Evolutionary conservation across 2,113 vertebrate species (phyloP).

Genomic region (Varanus komodoensis): DNA sequence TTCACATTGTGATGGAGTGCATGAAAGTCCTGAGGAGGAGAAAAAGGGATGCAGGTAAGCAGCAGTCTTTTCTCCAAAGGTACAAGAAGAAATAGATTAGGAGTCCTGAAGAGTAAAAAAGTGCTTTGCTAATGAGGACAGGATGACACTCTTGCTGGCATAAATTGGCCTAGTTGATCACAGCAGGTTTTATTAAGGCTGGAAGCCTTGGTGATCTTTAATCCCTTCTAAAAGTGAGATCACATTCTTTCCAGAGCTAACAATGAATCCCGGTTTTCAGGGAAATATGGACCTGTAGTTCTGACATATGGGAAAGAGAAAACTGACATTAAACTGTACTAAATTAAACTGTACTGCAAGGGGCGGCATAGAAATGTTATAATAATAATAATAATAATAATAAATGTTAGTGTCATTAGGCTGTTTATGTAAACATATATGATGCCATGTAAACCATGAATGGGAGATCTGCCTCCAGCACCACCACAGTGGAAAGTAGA

Average conservation of each 20-base stretch:
- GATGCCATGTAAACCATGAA: not conserved
- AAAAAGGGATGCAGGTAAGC: not conserved
- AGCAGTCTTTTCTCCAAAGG: conserved; percentile 19
- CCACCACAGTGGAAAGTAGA: not conserved
- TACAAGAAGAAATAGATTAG: conserved; percentile 42
- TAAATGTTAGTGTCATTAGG: too few species aligned
- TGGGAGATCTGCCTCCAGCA: not conserved
- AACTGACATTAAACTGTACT: not conserved
- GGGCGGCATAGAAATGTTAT: too few species aligned
- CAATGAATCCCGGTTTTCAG: not conserved
- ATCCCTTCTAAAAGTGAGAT: conserved; percentile 52
- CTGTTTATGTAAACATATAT: not conserved
- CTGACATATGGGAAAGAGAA: not conserved
- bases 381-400: too few species aligned
- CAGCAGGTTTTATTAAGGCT: conserved; percentile 50
- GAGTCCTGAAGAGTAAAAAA: conserved; percentile 4
- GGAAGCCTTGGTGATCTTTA: conserved; percentile 50
- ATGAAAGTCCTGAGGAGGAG: not conserved
- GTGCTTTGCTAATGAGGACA: conserved; percentile 49
- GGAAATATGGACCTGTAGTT: not conserved
- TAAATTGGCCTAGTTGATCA: conserved; percentile 63
- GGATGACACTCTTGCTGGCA: conserved; percentile 48
- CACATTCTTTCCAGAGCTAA: conserved; percentile 40
- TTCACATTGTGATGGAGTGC: not conserved
- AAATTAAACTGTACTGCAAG: too few species aligned